A percentile compares a stretch with the other conserved stretches of the same genome.
Evolutionary conservation across 2,888 invertebrate species (phyloP).

Genomic region (Lucinisca nassula): DNA sequence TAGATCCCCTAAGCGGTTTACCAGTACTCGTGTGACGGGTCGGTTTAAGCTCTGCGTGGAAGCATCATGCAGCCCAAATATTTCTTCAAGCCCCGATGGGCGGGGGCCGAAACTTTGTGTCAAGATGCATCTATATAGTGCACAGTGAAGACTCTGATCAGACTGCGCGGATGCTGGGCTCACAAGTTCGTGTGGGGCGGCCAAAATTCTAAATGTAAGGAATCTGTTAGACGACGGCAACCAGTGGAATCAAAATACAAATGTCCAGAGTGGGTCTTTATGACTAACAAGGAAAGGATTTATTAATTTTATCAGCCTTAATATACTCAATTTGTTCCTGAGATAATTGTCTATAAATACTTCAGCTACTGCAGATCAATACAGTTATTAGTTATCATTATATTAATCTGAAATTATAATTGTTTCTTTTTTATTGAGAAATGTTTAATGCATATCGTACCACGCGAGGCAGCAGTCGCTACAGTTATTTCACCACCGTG

Average conservation of each 20-base stretch:
- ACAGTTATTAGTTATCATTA: neutral
- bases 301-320: neutral
- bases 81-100: no score
- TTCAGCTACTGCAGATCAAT: neutral
- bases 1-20: no score
- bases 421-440: neutral
- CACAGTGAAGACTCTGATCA: no score
- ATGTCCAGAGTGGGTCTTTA: no score
- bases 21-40: no score
- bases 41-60: no score
- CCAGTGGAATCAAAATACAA: no score
- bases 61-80: no score
- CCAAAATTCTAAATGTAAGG: neutral
- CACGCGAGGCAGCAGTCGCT: neutral
- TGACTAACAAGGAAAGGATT: neutral
- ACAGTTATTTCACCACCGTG: neutral
- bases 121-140: no score
- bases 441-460: slow-evolving; percentile 5
- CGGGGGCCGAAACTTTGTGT: no score
- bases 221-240: neutral
- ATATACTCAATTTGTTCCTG: neutral
- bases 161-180: no score
- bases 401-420: neutral
- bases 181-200: neutral
- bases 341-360: neutral